Evolutionary conservation across 2,888 invertebrate genomes (phyloP).

Genomic region (Cosmia trapezina): DNA sequence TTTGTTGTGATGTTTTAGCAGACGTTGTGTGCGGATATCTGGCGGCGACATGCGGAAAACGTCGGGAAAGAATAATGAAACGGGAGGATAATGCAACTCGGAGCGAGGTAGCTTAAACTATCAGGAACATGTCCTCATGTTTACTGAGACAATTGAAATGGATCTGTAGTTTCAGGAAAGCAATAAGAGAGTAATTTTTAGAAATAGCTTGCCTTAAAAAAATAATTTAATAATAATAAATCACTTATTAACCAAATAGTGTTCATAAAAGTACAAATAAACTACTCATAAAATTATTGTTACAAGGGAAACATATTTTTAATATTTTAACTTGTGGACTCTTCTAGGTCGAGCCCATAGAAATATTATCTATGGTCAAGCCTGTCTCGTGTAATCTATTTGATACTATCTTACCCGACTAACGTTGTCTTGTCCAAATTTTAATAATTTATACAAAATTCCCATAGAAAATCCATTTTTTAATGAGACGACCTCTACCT

Average conservation of each 20-base stretch:
- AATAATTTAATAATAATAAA: too few relatives aligned
- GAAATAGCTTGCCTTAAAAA: too few relatives aligned
- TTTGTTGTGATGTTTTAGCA: slow-evolving; percentile 28
- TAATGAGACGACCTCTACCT: too few relatives aligned
- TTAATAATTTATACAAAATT: too few relatives aligned
- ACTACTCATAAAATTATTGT: background rate
- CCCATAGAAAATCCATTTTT: too few relatives aligned
- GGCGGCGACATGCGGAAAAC: slow-evolving; percentile 34
- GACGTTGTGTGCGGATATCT: slow-evolving; percentile 28
- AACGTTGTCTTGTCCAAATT: too few relatives aligned
- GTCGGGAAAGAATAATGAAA: slow-evolving; percentile 45
- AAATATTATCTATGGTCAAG: background rate
- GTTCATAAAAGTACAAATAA: background rate
- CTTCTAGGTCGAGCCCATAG: too few relatives aligned
- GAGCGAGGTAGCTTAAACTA: slow-evolving; percentile 10
- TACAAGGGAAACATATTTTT: background rate
- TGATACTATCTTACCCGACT: too few relatives aligned
- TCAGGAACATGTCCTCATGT: background rate
- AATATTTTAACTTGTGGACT: background rate
- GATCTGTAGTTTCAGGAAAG: background rate
- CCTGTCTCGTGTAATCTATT: background rate
- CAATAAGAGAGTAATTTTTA: background rate
- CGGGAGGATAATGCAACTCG: slow-evolving; percentile 14
- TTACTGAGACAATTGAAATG: slow-evolving; percentile 10
- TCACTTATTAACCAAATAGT: too few relatives aligned